phyloP scores from a whole-genome alignment of 1,140 invertebrate species.

The Euborellia annulipes region DNA sequence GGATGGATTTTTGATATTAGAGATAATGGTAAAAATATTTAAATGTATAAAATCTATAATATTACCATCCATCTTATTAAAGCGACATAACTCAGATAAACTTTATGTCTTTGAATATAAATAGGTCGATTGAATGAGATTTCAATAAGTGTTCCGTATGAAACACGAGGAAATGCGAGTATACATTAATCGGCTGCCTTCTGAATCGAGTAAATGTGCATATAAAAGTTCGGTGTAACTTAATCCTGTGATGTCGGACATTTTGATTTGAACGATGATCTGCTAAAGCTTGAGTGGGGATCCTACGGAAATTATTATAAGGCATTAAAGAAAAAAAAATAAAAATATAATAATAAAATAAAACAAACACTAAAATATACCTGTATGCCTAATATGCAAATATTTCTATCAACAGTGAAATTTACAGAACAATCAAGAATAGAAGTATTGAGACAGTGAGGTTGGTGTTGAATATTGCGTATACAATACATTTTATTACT shows the following conservation, averaged over 20 bases:
- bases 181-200: slow-evolving; percentile 56
- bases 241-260: no score
- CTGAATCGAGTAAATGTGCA: slow-evolving; percentile 57
- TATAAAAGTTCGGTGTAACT: slow-evolving; percentile 60
- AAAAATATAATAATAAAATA: no score
- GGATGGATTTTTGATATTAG: no score
- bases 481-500: slow-evolving; percentile 27
- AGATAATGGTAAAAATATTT: no score
- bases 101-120: slow-evolving; percentile 54
- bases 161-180: slow-evolving; percentile 59
- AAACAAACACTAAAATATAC: slow-evolving; percentile 23
- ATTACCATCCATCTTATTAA: slow-evolving; percentile 54
- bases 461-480: slow-evolving; percentile 39
- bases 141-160: slow-evolving; percentile 48
- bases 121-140: slow-evolving; percentile 62
- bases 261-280: slow-evolving; percentile 1
- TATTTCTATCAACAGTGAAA: slow-evolving; percentile 60
- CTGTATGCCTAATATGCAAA: slow-evolving; percentile 52
- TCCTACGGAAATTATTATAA: slow-evolving; percentile 1
- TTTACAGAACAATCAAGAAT: slow-evolving; percentile 57
- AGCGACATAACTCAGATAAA: slow-evolving; percentile 60
- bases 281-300: slow-evolving; percentile 16
- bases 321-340: no score
- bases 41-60: no score
- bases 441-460: slow-evolving; percentile 48